Percentiles rank a stretch among this genome's conserved stretches.
Evolutionary conservation across 2,888 invertebrate genomes (phyloP).

Genomic region (Drosophila bunnanda): DNA sequence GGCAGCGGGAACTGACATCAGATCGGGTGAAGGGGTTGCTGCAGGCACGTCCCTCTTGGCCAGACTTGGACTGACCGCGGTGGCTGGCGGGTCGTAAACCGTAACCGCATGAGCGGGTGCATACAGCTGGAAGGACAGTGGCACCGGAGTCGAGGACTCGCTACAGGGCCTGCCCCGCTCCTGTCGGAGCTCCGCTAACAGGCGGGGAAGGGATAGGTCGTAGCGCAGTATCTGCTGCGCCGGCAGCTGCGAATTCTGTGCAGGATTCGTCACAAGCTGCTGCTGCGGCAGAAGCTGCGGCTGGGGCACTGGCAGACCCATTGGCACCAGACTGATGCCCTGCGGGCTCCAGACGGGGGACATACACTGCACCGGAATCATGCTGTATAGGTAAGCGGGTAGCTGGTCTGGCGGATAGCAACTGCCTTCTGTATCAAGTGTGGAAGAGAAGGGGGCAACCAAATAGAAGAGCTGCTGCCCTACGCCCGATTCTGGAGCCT

Average conservation of each 20-base stretch:
- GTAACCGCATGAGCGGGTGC: slow-evolving; percentile 18
- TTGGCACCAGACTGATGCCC: slow-evolving; percentile 17
- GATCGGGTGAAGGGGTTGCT: background rate
- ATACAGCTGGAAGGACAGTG: slow-evolving; percentile 44
- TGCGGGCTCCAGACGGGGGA: slow-evolving; percentile 13
- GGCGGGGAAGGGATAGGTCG: slow-evolving; percentile 46
- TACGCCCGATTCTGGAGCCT: background rate
- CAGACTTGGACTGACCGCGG: background rate
- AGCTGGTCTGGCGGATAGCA: slow-evolving; percentile 17
- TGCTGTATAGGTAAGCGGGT: slow-evolving; percentile 24
- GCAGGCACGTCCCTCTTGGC: background rate
- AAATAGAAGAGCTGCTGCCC: slow-evolving; percentile 27
- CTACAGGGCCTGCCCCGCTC: slow-evolving; percentile 5
- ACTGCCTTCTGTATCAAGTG: slow-evolving; percentile 1
- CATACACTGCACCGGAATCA: slow-evolving; percentile 26
- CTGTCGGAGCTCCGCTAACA: slow-evolving; percentile 20
- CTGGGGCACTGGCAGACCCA: background rate
- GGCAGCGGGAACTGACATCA: background rate
- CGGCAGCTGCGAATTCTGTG: slow-evolving; percentile 15
- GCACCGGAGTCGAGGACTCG: slow-evolving; percentile 8
- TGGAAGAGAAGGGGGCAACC: background rate
- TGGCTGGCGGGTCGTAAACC: slow-evolving; percentile 7
- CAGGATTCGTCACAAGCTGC: slow-evolving; percentile 29
- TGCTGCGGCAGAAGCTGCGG: slow-evolving; percentile 20
- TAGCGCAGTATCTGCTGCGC: slow-evolving; percentile 25